phyloP scores from a whole-genome alignment of 1,140 invertebrate genomes.

The Aphelenchoides besseyi region DNA sequence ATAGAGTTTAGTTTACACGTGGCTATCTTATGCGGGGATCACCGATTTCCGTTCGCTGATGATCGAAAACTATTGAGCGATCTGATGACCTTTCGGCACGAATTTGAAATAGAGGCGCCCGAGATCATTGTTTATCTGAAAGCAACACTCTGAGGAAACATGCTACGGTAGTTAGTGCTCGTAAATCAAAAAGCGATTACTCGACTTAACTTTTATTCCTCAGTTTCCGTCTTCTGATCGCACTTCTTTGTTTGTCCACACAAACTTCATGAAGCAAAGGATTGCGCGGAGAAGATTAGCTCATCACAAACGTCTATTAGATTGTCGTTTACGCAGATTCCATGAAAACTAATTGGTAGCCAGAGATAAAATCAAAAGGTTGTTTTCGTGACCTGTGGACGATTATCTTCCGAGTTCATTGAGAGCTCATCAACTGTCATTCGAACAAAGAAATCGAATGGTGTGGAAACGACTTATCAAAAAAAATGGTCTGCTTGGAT shows the following conservation, averaged over 20 bases:
- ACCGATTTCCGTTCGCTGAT: background rate
- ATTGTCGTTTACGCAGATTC: background rate
- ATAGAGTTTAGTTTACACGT: background rate
- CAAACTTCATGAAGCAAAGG: background rate
- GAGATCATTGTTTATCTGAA: slow-evolving; percentile 1
- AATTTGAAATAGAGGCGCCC: too few relatives aligned
- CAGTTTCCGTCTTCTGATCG: background rate
- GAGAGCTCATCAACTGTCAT: background rate
- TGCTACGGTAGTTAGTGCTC: too few relatives aligned
- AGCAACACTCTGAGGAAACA: too few relatives aligned
- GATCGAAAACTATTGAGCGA: background rate
- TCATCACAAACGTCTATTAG: background rate
- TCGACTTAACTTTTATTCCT: background rate
- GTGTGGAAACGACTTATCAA: background rate
- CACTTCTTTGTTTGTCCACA: background rate
- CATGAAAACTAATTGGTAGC: background rate
- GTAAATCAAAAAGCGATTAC: too few relatives aligned
- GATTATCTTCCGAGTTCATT: background rate
- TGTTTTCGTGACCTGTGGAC: background rate
- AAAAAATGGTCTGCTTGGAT: background rate
- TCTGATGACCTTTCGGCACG: background rate
- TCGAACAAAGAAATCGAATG: background rate
- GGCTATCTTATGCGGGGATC: background rate
- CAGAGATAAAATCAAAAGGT: background rate
- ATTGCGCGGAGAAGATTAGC: background rate